A percentile compares a stretch with the other conserved stretches of the same genome.
Evolutionary conservation across 2,888 invertebrate genomes (phyloP).

Genomic region (Nemotelus nigrinus): DNA sequence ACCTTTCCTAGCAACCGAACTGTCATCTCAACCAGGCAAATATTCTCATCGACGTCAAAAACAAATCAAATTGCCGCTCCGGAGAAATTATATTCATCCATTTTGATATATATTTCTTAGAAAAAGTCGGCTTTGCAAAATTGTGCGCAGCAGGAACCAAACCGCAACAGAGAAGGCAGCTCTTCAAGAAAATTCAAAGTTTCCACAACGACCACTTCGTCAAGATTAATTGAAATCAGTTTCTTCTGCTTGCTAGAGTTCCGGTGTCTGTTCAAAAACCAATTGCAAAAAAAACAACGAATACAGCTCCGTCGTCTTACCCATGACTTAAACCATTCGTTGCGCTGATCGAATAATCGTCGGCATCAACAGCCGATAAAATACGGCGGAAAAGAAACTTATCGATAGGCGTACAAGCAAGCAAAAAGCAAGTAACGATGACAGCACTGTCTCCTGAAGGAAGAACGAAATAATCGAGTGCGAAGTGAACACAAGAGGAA

Average conservation of each 20-base stretch:
- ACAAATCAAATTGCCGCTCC: constrained; percentile 8
- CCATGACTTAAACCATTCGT: too few species aligned
- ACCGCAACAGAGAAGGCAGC: neutral
- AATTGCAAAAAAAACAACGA: too few species aligned
- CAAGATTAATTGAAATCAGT: too few species aligned
- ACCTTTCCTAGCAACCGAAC: too few species aligned
- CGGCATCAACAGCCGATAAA: neutral
- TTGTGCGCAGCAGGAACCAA: neutral
- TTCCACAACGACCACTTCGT: too few species aligned
- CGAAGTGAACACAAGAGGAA: constrained; percentile 32
- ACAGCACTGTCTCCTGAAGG: neutral
- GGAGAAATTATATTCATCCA: constrained; percentile 9
- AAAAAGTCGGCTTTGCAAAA: constrained; percentile 24
- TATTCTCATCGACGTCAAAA: constrained; percentile 5
- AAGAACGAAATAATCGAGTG: constrained; percentile 24
- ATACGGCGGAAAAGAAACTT: neutral
- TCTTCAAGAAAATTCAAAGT: too few species aligned
- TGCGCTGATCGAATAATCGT: too few species aligned
- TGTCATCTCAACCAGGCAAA: neutral
- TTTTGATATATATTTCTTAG: constrained; percentile 4
- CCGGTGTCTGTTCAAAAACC: too few species aligned
- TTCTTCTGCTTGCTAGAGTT: too few species aligned
- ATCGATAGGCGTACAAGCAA: constrained; percentile 17
- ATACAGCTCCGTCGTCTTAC: too few species aligned
- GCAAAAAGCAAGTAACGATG: constrained; percentile 6